phyloP scores from a whole-genome alignment of 2,113 vertebrate genomes.

The Shinisaurus crocodilurus region DNA sequence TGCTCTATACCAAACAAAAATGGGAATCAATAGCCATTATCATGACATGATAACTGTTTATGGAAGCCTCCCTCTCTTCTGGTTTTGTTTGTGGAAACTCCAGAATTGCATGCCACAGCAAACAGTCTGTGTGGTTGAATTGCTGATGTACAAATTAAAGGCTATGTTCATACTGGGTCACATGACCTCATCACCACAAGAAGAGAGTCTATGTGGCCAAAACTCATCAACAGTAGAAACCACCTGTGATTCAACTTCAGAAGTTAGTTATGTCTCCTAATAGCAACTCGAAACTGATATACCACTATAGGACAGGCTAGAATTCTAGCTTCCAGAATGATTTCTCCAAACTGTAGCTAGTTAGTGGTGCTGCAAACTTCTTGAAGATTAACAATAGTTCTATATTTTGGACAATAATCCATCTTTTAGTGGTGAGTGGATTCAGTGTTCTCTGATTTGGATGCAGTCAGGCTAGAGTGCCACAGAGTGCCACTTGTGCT shows the following conservation, averaged over 20 bases:
- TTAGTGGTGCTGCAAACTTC: neutral
- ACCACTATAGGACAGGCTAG: neutral
- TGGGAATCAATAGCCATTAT: neutral
- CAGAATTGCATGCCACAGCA: too few species aligned
- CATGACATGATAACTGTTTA: neutral
- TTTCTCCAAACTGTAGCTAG: neutral
- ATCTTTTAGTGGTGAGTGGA: neutral
- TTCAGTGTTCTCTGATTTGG: neutral
- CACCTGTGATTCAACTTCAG: too few species aligned
- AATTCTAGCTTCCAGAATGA: neutral
- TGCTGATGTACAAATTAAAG: too few species aligned
- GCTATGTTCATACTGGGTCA: too few species aligned
- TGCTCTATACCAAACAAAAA: neutral
- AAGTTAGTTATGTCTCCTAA: too few species aligned
- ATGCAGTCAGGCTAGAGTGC: neutral
- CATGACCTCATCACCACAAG: too few species aligned
- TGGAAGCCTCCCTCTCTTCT: neutral
- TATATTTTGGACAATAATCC: neutral
- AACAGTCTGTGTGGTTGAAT: too few species aligned
- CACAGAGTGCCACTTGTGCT: too few species aligned
- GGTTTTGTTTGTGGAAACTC: neutral
- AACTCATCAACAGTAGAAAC: too few species aligned
- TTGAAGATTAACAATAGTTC: too few species aligned
- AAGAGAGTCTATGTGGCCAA: too few species aligned
- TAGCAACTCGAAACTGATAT: too few species aligned